Percentiles rank a stretch among this genome's conserved stretches.
Conservation (phyloP, 1,140 invertebrate genomes). For the Drosophila pachea region DNA sequence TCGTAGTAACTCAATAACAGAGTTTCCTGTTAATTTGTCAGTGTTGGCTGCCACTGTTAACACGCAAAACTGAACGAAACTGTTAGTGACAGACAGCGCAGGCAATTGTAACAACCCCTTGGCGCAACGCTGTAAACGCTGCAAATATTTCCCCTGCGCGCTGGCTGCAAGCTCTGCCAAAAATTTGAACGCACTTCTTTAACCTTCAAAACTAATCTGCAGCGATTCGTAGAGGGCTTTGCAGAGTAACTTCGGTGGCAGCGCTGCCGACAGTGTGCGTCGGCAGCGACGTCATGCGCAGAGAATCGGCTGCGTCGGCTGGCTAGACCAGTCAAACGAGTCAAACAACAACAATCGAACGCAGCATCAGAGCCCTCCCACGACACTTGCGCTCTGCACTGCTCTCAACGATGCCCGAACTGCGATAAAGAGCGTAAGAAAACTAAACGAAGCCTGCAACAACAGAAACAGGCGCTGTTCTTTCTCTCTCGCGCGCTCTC, state of each 20-base stretch:
- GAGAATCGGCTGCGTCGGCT: constrained; percentile 8
- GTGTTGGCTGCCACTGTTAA: constrained; percentile 8
- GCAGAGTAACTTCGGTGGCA: constrained; percentile 35
- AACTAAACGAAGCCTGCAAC: constrained; percentile 36
- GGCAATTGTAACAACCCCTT: constrained; percentile 7
- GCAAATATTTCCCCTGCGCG: constrained; percentile 55
- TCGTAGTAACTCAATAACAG: too few species aligned
- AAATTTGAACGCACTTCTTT: constrained; percentile 63
- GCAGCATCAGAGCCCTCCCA: constrained; percentile 52
- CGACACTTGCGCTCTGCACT: constrained; percentile 56
- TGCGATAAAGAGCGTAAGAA: constrained; percentile 1
- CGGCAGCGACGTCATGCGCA: constrained; percentile 55
- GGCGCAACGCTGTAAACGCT: background rate
- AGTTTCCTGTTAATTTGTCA: constrained; percentile 30
- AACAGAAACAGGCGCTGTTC: background rate
- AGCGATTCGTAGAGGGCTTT: constrained; percentile 48
- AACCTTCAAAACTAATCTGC: constrained; percentile 61
- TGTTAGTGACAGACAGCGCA: constrained; percentile 30
- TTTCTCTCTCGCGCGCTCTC: constrained; percentile 11
- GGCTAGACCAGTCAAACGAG: constrained; percentile 23
- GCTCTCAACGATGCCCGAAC: background rate
- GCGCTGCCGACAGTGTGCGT: constrained; percentile 40
- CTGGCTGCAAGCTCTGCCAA: constrained; percentile 39
- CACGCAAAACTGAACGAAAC: constrained; percentile 70
- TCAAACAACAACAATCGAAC: constrained; percentile 38